Percentiles rank a stretch among this genome's conserved stretches.
Conservation (phyloP, 2,797 vertebrate species). For the Diplodus sargus region DNA sequence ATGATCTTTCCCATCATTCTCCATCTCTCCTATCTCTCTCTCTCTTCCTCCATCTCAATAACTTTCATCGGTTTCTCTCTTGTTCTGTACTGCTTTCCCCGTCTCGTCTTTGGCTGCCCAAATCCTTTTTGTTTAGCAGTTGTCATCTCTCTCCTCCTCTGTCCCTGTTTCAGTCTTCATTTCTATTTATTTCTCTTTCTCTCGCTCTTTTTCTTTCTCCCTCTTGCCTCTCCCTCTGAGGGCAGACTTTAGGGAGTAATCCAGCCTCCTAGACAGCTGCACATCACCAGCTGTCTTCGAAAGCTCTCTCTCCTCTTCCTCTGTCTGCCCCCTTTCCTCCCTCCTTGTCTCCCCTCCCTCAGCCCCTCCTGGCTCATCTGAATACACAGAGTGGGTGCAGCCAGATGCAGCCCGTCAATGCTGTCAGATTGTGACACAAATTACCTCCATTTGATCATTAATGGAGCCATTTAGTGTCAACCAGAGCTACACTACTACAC, state of each 20-base stretch:
- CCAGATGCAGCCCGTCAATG: conserved; percentile 73
- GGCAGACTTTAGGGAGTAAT: conserved; percentile 77
- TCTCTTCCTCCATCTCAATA: conserved; percentile 33
- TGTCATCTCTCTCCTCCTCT: conserved; percentile 49
- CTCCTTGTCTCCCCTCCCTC: conserved; percentile 54
- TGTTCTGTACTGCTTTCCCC: conserved; percentile 41
- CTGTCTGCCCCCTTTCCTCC: conserved; percentile 58
- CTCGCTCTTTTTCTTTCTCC: conserved; percentile 52
- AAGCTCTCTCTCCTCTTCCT: conserved; percentile 62
- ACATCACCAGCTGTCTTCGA: conserved; percentile 78
- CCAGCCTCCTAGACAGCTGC: conserved; percentile 78
- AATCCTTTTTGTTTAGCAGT: conserved; percentile 53
- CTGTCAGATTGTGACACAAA: conserved; percentile 86
- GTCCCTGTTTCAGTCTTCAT: conserved; percentile 58
- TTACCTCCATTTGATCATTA: conserved; percentile 81
- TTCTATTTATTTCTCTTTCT: conserved; percentile 61
- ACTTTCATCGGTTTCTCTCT: conserved; percentile 43
- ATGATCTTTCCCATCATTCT: conserved; percentile 27
- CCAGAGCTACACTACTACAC: conserved; percentile 52
- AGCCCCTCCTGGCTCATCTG: conserved; percentile 65
- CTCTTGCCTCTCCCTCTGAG: conserved; percentile 72
- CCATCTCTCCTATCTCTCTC: background rate
- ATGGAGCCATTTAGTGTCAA: conserved; percentile 78
- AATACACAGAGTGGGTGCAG: conserved; percentile 68
- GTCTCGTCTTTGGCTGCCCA: conserved; percentile 27